phyloP scores from a whole-genome alignment of 2,888 invertebrate genomes.

The Plusia festucae region DNA sequence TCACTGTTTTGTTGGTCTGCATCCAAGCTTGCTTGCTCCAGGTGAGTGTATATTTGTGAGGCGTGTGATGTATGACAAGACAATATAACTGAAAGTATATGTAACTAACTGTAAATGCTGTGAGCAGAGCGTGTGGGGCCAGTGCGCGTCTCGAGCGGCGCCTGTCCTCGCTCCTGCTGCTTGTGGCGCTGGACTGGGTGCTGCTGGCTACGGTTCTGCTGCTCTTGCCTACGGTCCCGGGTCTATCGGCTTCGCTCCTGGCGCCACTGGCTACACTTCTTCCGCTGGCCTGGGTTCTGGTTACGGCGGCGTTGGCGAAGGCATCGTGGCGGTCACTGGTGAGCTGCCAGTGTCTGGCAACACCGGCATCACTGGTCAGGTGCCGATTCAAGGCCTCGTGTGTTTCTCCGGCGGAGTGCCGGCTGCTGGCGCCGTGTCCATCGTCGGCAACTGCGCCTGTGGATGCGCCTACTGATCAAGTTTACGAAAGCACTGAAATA shows the following conservation, averaged over 20 bases:
- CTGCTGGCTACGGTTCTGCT: conserved; percentile 2
- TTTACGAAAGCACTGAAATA: not conserved
- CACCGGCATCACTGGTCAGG: conserved; percentile 47
- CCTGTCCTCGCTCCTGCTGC: not conserved
- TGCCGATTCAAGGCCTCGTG: conserved; percentile 51
- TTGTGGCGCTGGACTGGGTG: conserved; percentile 7
- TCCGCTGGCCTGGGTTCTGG: conserved; percentile 16
- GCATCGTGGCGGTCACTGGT: conserved; percentile 53
- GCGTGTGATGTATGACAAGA: too few relatives aligned
- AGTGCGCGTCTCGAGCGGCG: conserved; percentile 16
- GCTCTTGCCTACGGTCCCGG: conserved; percentile 7
- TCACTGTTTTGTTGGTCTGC: too few relatives aligned
- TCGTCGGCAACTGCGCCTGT: conserved; percentile 47
- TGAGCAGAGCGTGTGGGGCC: conserved; percentile 40
- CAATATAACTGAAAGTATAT: not conserved
- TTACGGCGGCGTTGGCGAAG: conserved; percentile 65
- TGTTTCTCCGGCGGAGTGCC: conserved; percentile 45
- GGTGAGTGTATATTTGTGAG: too few relatives aligned
- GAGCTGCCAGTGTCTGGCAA: conserved; percentile 51
- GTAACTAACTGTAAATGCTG: not conserved
- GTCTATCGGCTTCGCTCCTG: not conserved
- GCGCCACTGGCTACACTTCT: not conserved
- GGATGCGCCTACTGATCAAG: conserved; percentile 15
- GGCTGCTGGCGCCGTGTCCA: conserved; percentile 53
- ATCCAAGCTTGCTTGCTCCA: too few relatives aligned